phyloP scores from a whole-genome alignment of 2,888 invertebrate genomes.

The Stenurella melanura region DNA sequence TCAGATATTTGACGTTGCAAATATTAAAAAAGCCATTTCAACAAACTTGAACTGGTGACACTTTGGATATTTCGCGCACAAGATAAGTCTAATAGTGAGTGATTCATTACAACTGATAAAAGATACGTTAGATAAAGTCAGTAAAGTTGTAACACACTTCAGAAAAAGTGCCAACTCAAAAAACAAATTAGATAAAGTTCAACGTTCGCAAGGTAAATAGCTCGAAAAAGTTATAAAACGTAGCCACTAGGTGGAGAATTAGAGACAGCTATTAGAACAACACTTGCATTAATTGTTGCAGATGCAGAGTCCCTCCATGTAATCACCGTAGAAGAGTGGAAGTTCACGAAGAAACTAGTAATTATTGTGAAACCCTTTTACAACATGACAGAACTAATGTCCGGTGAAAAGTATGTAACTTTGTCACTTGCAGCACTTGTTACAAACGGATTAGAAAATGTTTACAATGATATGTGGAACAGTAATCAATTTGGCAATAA shows the following conservation, averaged over 20 bases:
- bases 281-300: constrained; percentile 13
- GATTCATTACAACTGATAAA: constrained; percentile 21
- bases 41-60: constrained; percentile 27
- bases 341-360: constrained; percentile 26
- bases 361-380: constrained; percentile 23
- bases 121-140: constrained; percentile 21
- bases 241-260: constrained; percentile 29
- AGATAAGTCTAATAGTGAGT: constrained; percentile 2
- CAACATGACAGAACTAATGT: constrained; percentile 31
- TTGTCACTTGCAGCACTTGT: constrained; percentile 29
- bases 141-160: constrained; percentile 31
- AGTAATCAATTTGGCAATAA: constrained; percentile 14
- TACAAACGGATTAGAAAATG: constrained; percentile 30
- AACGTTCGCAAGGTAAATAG: constrained; percentile 27
- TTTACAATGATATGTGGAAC: constrained; percentile 24
- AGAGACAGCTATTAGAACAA: constrained; percentile 24
- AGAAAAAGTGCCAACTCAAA: constrained; percentile 24
- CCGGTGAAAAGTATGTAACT: constrained; percentile 21
- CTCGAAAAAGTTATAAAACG: constrained; percentile 28
- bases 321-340: constrained; percentile 24
- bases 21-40: constrained; percentile 25
- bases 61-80: constrained; percentile 19
- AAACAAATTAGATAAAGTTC: constrained; percentile 30
- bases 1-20: constrained; percentile 18
- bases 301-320: constrained; percentile 11